Conservation (phyloP, 1,140 invertebrate species). For the Anastatus disparis region DNA sequence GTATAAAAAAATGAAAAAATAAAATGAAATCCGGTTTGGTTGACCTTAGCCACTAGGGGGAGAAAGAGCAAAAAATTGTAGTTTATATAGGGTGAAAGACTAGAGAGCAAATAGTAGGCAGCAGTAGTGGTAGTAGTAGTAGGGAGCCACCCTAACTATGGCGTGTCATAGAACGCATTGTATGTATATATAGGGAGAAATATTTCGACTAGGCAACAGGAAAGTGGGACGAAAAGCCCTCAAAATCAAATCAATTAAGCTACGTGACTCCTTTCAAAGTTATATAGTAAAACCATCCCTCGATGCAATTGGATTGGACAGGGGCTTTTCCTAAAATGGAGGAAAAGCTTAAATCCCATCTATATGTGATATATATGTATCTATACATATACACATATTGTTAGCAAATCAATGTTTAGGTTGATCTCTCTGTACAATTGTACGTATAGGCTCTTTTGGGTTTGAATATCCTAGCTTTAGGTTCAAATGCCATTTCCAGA, state of each 20-base stretch:
- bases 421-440: too few relatives aligned
- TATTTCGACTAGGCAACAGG: not conserved
- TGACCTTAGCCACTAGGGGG: slow-evolving; percentile 29
- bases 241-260: slow-evolving; percentile 41
- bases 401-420: too few relatives aligned
- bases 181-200: not conserved
- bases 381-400: too few relatives aligned
- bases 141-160: slow-evolving; percentile 15
- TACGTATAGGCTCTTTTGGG: too few relatives aligned
- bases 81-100: not conserved
- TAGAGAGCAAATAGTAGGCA: too few relatives aligned
- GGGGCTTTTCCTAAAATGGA: slow-evolving; percentile 39
- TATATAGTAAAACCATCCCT: not conserved
- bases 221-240: slow-evolving; percentile 39
- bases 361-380: too few relatives aligned
- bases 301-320: slow-evolving; percentile 5
- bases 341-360: slow-evolving; percentile 27
- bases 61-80: too few relatives aligned
- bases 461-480: too few relatives aligned
- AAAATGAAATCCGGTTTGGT: slow-evolving; percentile 34
- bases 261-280: slow-evolving; percentile 33
- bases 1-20: slow-evolving; percentile 17
- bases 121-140: not conserved
- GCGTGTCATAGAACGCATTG: slow-evolving; percentile 4
- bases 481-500: too few relatives aligned